These are phyloP conservation scores for Plutomurus gul DNA, from an alignment of 1,140 invertebrate species.

Conservation along the genomic window DNA sequence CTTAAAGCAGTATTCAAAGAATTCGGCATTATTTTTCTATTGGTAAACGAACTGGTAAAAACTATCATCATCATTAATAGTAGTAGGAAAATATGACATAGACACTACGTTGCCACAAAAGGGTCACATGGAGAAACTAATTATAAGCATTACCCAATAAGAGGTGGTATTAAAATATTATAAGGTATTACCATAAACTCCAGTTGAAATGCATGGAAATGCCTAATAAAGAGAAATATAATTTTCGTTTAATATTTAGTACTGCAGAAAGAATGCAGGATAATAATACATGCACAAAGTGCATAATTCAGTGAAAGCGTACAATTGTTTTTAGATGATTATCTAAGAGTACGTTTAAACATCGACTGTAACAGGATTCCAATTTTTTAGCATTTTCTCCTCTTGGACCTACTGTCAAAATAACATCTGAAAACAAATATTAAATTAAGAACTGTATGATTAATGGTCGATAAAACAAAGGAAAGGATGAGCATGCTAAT, in stretches of 20 bases:
- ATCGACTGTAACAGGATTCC: slow-evolving; percentile 56
- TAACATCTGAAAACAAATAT: slow-evolving; percentile 57
- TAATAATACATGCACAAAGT: no score
- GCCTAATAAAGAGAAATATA: slow-evolving; percentile 52
- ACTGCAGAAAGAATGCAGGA: no score
- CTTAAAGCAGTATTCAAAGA: neutral
- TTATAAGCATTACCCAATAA: no score
- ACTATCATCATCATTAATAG: neutral
- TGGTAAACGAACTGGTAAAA: slow-evolving; percentile 44
- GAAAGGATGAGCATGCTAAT: neutral
- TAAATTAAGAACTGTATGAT: neutral
- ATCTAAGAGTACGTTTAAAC: slow-evolving; percentile 57
- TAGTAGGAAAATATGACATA: no score
- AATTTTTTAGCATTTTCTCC: slow-evolving; percentile 58
- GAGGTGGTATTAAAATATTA: no score
- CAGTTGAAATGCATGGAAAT: slow-evolving; percentile 64
- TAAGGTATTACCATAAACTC: slow-evolving; percentile 60
- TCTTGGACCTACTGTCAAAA: slow-evolving; percentile 62
- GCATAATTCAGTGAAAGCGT: slow-evolving; percentile 48
- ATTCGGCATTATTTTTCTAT: slow-evolving; percentile 57
- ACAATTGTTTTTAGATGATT: slow-evolving; percentile 58
- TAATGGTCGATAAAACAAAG: neutral
- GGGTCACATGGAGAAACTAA: no score
- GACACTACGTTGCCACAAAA: no score
- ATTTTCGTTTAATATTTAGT: neutral